A percentile compares a stretch with the other conserved stretches of the same genome.
Conservation (phyloP, 2,888 invertebrate species). For the Gymnosoma rotundatum region DNA sequence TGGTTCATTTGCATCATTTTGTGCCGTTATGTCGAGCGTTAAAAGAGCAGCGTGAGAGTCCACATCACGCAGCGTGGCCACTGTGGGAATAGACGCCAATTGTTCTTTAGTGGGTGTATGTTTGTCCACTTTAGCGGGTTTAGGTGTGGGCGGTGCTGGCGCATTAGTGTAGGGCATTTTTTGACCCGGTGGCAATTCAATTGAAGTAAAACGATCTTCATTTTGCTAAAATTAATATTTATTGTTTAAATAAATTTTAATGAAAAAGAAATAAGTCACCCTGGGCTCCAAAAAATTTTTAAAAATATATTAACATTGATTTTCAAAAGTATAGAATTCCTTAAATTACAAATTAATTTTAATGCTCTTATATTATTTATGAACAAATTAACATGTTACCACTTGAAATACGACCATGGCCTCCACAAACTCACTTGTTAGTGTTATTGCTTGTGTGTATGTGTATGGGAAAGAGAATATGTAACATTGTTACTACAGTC, state of each 20-base stretch:
- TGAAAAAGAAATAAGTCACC: not conserved
- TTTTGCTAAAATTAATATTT: conserved; percentile 74
- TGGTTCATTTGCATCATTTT: conserved; percentile 78
- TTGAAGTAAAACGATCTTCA: conserved; percentile 77
- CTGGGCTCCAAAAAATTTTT: conserved; percentile 1
- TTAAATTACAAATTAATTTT: conserved; percentile 22
- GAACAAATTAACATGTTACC: conserved; percentile 45
- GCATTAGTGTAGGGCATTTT: conserved; percentile 68
- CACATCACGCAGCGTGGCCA: conserved; percentile 78
- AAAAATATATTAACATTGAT: conserved; percentile 4
- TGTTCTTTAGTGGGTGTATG: conserved; percentile 57
- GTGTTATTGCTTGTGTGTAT: not conserved
- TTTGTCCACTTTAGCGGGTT: conserved; percentile 61
- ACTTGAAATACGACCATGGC: conserved; percentile 42
- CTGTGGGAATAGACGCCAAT: conserved; percentile 68
- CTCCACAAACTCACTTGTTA: conserved; percentile 7
- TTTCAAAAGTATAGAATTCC: not conserved
- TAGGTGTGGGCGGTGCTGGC: conserved; percentile 67
- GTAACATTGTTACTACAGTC: not conserved
- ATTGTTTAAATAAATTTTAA: not conserved
- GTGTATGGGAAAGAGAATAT: too few relatives aligned
- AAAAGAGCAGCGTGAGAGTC: conserved; percentile 79
- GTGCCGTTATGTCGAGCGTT: conserved; percentile 74
- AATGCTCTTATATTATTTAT: conserved; percentile 44
- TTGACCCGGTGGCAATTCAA: conserved; percentile 73